Conservation (phyloP, 1,140 invertebrate genomes). For the Pogonognathellus flavescens region DNA sequence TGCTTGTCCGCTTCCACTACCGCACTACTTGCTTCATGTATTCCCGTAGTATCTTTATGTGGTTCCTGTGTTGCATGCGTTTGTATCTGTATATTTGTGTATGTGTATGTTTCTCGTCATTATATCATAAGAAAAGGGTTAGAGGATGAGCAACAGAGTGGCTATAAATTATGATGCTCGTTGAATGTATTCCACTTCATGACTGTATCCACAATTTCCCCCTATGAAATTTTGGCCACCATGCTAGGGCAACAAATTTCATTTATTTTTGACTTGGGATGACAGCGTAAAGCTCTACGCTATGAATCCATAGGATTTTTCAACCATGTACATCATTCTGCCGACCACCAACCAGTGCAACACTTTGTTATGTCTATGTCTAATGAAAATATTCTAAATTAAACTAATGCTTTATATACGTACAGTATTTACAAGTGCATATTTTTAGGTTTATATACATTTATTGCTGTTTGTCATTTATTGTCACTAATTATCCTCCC, state of each 20-base stretch:
- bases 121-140: conserved; percentile 11
- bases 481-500: too few species aligned
- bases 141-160: conserved; percentile 52
- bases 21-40: too few species aligned
- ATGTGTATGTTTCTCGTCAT: background rate
- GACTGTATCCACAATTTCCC: conserved; percentile 48
- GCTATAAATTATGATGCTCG: conserved; percentile 49
- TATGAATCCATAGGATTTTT: conserved; percentile 14
- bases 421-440: too few species aligned
- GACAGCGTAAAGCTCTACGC: conserved; percentile 8
- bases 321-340: conserved; percentile 3
- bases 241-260: conserved; percentile 48
- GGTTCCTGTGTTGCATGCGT: background rate
- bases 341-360: conserved; percentile 2
- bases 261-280: conserved; percentile 51
- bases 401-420: too few species aligned
- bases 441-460: too few species aligned
- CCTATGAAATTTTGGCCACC: conserved; percentile 53
- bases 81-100: background rate
- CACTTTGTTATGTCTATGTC: too few species aligned
- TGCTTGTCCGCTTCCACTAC: background rate
- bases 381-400: too few species aligned
- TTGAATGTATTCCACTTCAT: conserved; percentile 52
- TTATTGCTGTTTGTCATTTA: too few species aligned
- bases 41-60: too few species aligned